Evolutionary conservation across 2,888 invertebrate genomes (phyloP), one percentile per base, ranked within the genome.

Genomic region (Eupeodes latifasciatus): DNA sequence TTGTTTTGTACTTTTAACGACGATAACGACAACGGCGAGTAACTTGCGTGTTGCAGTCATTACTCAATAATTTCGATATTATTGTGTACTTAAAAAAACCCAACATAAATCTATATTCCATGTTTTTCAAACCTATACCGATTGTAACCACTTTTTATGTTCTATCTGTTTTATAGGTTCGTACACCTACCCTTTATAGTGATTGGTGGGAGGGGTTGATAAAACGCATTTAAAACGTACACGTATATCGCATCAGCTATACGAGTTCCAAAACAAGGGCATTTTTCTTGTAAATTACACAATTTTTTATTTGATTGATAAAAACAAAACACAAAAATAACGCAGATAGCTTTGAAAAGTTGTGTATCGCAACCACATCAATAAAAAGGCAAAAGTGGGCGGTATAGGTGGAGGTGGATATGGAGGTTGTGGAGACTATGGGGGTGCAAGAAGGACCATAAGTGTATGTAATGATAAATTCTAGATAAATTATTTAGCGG

Each of bases 201-300:
- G 19, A 64, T 44, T 64, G 47, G 64, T 5, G 51, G 53, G 27
- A n/a, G 53, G 67, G 53, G 36, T 69, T 36, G 36, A 36, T 53
- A 53, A 36, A 34, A n/a, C 6, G 10, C 14, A 59, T 51, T 14
- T 49, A 11, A 34, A 27, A 27, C 34, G 12, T 19, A 47, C 44
- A 36, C 11, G 7, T 27, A 14, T 51, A 16, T 19, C 53, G 59
- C 27, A 27, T 27, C 27, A 27, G 27, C 27, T 27, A 27, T 27
- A 27, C 27, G 27, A 27, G 27, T 3, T 27, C 27, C 27, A 27
- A 27, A 44, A 66, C 85, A 85, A 85, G 85, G 81, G 72, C 77
- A 85, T 85, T 67, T 77, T 67, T 61, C 77, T 81, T 77, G 85
- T 85, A 72, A 66, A 44, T 85, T 80, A 76, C 76, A 85, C 80